Conservation (phyloP, 2,888 invertebrate genomes). For the Amphipyra berbera region DNA sequence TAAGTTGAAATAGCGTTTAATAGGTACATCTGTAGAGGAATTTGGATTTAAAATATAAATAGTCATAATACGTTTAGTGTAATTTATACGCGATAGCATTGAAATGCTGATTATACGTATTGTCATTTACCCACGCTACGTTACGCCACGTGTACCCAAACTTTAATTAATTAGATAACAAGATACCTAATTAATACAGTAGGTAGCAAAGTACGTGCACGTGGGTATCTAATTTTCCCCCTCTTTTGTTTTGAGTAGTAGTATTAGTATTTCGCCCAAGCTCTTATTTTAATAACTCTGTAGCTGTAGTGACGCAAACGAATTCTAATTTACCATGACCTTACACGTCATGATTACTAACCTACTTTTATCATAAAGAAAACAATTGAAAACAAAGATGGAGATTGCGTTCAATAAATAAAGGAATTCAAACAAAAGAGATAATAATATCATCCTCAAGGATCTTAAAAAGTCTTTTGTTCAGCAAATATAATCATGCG, state of each 20-base stretch:
- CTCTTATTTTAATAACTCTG: background rate
- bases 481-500: background rate
- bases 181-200: too few relatives aligned
- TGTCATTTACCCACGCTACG: too few relatives aligned
- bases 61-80: too few relatives aligned
- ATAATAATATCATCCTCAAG: constrained; percentile 17
- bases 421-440: constrained; percentile 4
- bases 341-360: background rate
- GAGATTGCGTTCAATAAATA: background rate
- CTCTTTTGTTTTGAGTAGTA: background rate
- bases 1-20: too few relatives aligned
- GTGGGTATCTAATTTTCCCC: too few relatives aligned
- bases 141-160: too few relatives aligned
- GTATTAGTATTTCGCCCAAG: background rate
- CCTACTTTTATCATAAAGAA: constrained; percentile 4
- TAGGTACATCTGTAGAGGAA: too few relatives aligned
- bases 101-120: too few relatives aligned
- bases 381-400: background rate
- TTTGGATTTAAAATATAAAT: too few relatives aligned
- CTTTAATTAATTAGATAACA: too few relatives aligned
- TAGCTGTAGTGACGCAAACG: background rate
- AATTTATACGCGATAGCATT: too few relatives aligned
- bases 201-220: too few relatives aligned
- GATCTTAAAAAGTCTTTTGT: constrained; percentile 14
- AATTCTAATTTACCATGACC: background rate